Evolutionary conservation across 1,140 invertebrate genomes (phyloP).

Genomic region (Rhizoglyphus robini): DNA sequence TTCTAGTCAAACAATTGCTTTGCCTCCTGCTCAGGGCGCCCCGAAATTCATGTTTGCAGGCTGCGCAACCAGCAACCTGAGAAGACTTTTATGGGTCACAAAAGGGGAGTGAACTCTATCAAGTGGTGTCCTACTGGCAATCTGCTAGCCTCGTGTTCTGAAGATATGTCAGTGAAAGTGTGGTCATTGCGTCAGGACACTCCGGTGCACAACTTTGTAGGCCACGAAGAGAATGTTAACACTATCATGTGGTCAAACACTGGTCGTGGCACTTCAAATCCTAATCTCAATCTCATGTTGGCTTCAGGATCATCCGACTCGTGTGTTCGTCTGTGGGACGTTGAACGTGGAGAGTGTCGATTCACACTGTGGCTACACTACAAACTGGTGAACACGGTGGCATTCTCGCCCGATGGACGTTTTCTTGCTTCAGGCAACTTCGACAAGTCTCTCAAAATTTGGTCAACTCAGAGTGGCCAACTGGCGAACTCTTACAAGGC

Average conservation of each 20-base stretch:
- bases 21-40: slow-evolving; percentile 97
- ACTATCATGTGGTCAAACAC: slow-evolving; percentile 99
- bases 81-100: slow-evolving; percentile 96
- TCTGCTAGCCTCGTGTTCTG: slow-evolving; percentile 89
- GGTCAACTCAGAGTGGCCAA: slow-evolving; percentile 91
- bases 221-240: slow-evolving; percentile 97
- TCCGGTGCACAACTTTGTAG: slow-evolving; percentile 90
- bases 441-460: slow-evolving; percentile 98
- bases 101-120: slow-evolving; percentile 98
- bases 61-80: slow-evolving; percentile 81
- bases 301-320: slow-evolving; percentile 94
- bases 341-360: slow-evolving; percentile 84
- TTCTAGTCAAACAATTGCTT: slow-evolving; percentile 78
- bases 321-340: slow-evolving; percentile 87
- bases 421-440: slow-evolving; percentile 88
- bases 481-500: slow-evolving; percentile 94
- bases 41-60: slow-evolving; percentile 95
- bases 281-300: slow-evolving; percentile 89
- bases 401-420: slow-evolving; percentile 75
- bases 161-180: slow-evolving; percentile 93
- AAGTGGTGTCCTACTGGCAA: slow-evolving; percentile 99
- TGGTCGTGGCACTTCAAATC: slow-evolving; percentile 87
- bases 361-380: slow-evolving; percentile 93
- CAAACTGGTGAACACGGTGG: slow-evolving; percentile 69
- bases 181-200: slow-evolving; percentile 74